phyloP scores from a whole-genome alignment of 2,113 vertebrate genomes.

The Anoplopoma fimbria region DNA sequence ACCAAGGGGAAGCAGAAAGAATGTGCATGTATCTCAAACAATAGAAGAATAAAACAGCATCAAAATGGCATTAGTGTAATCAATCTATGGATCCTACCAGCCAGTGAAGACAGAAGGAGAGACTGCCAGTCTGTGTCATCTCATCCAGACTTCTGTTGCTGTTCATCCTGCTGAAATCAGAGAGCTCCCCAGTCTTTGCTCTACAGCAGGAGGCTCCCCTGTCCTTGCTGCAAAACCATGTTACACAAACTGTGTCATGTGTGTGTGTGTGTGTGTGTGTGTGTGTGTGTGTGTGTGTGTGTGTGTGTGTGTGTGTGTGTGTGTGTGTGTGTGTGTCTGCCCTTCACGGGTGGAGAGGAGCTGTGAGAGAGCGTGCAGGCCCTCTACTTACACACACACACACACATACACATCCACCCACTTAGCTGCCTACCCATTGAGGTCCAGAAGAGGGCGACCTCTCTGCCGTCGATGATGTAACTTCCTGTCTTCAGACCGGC shows the following conservation, averaged over 20 bases:
- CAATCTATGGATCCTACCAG: conserved; percentile 54
- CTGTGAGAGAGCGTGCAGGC: conserved; percentile 33
- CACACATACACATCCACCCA: conserved; percentile 35
- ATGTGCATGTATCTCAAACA: neutral
- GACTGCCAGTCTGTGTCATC: conserved; percentile 45
- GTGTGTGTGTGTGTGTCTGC: conserved; percentile 57
- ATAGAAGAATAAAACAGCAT: conserved; percentile 16
- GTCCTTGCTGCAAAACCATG: conserved; percentile 49
- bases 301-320: conserved; percentile 44
- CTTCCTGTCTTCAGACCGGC: conserved; percentile 65
- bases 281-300: conserved; percentile 46
- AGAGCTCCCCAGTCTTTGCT: conserved; percentile 44
- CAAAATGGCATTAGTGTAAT: neutral
- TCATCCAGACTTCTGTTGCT: conserved; percentile 47
- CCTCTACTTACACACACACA: conserved; percentile 7
- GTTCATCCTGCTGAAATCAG: conserved; percentile 43
- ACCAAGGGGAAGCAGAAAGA: neutral
- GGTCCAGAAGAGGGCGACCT: conserved; percentile 72
- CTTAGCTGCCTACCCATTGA: conserved; percentile 42
- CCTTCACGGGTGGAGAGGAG: conserved; percentile 70
- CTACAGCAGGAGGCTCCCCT: conserved; percentile 30
- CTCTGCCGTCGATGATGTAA: conserved; percentile 57
- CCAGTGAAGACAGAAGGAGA: conserved; percentile 7
- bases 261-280: conserved; percentile 29
- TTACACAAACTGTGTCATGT: conserved; percentile 60